These are phyloP conservation scores for Heterochromis multidens DNA, from an alignment of 2,113 vertebrate species.

Conservation along the genomic window DNA sequence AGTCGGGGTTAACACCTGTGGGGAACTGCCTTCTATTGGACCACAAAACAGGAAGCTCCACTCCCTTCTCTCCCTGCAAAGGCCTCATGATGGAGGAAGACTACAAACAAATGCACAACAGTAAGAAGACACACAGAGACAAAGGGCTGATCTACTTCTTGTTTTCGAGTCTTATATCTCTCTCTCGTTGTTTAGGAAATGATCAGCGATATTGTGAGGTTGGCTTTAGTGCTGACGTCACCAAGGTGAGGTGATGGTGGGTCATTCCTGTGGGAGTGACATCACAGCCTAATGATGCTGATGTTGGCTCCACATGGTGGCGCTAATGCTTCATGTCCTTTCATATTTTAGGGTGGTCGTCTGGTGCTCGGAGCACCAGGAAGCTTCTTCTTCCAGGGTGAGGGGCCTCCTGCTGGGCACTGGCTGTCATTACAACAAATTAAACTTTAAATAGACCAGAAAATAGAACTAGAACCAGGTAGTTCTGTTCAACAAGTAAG, in stretches of 20 bases:
- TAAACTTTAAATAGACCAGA: neutral
- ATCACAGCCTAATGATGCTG: neutral
- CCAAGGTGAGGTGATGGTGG: neutral
- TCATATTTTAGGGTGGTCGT: neutral
- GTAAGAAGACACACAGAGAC: neutral
- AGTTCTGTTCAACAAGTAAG: neutral
- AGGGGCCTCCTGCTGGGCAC: neutral
- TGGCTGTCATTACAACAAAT: neutral
- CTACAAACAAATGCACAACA: neutral
- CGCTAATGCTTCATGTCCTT: neutral
- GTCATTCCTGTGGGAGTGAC: neutral
- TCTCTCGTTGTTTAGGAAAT: neutral
- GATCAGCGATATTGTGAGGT: slow-evolving; percentile 33
- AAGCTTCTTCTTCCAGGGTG: slow-evolving; percentile 30
- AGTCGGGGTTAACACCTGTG: slow-evolving; percentile 29
- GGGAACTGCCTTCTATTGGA: slow-evolving; percentile 22
- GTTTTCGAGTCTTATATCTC: neutral
- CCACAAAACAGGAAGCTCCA: neutral
- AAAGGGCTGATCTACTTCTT: neutral
- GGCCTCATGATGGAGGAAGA: neutral
- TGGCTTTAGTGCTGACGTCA: slow-evolving; percentile 16
- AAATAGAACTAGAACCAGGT: neutral
- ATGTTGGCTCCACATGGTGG: neutral
- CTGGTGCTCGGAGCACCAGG: slow-evolving; percentile 17
- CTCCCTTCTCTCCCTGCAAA: slow-evolving; percentile 20